Conservation (phyloP, 2,888 invertebrate species). For the Kryphioiulus occultus region DNA sequence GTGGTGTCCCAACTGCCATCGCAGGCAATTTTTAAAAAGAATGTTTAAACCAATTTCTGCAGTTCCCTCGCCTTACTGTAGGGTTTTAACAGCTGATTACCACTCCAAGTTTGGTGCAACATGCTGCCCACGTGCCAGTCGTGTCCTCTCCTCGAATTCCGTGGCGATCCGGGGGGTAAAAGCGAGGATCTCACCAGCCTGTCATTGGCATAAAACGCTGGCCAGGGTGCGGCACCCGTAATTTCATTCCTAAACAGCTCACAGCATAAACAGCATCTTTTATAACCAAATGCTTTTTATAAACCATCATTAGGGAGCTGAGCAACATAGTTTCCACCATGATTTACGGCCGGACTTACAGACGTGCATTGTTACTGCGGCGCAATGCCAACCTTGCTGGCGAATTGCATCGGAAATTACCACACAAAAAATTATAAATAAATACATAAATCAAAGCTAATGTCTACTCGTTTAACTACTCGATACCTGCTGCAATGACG, state of each 20-base stretch:
- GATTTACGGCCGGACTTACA: slow-evolving; percentile 11
- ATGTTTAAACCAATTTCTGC: too few species aligned
- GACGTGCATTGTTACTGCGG: background rate
- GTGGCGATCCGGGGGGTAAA: background rate
- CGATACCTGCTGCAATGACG: background rate
- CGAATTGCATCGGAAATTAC: background rate
- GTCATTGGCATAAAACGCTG: background rate
- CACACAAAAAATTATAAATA: background rate
- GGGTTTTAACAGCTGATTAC: background rate
- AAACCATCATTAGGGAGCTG: slow-evolving; percentile 8
- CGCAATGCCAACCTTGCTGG: slow-evolving; percentile 1
- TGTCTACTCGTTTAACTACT: background rate
- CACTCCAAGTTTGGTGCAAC: background rate
- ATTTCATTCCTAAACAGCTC: slow-evolving; percentile 8
- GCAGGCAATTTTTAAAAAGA: too few species aligned
- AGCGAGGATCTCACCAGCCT: background rate
- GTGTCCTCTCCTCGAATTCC: background rate
- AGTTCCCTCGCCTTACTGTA: too few species aligned
- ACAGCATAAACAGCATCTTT: background rate
- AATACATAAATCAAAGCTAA: slow-evolving; percentile 18
- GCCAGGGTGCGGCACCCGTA: background rate
- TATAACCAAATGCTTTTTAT: slow-evolving; percentile 6
- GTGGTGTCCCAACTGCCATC: too few species aligned
- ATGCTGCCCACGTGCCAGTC: background rate
- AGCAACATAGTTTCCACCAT: background rate